Evolutionary conservation across 1,140 invertebrate species (phyloP), one percentile per base, ranked within the genome.

Genomic region (Orius laevigatus): DNA sequence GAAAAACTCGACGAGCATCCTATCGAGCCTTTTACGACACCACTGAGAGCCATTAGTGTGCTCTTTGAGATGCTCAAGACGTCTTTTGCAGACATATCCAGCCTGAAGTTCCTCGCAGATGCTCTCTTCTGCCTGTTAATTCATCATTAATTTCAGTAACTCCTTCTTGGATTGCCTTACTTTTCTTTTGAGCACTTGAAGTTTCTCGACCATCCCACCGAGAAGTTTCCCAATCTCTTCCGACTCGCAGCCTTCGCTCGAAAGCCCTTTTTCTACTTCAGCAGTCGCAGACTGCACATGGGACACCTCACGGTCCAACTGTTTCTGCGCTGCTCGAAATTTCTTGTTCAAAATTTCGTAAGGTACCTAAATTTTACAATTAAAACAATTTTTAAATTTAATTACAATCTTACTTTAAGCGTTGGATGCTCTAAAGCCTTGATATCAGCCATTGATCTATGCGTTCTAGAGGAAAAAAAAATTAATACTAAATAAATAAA

Each of bases 311-410:
- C 91, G 71, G 61, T 98, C 93, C 43, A 97, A 68, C 8, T 81
- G 79, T 59, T 96, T 94, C 63, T 98, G 94, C 4, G 91, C 86
- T 41, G 83, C 77, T 34, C 95, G 78, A 64, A 97, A 98, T 59
- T 90, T 91, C 66, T 98, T 98, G 65, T 98, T 98, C 31, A 98
- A 70, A 5, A 97, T 74, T 69, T 98, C 95, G 64, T 98, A 98
- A 34, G 95, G 94, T 50, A 98, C 89, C 88, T 94, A 53, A 25
- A 66, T 60, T 40, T 8, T 25, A 18, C 10, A 9, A 45, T 31
- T 9, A 11, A 10, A n/a, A n/a, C n/a, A n/a, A n/a, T n/a, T n/a
- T n/a, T n/a, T n/a, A n/a, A n/a, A n/a, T n/a, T n/a, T n/a, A n/a
- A n/a, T n/a, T n/a, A n/a, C n/a, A n/a, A n/a, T n/a, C 56, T 62